These are phyloP conservation scores for Imbricaverruca yamaguchii DNA, from an alignment of 2,888 invertebrate genomes.

Conservation along the genomic window DNA sequence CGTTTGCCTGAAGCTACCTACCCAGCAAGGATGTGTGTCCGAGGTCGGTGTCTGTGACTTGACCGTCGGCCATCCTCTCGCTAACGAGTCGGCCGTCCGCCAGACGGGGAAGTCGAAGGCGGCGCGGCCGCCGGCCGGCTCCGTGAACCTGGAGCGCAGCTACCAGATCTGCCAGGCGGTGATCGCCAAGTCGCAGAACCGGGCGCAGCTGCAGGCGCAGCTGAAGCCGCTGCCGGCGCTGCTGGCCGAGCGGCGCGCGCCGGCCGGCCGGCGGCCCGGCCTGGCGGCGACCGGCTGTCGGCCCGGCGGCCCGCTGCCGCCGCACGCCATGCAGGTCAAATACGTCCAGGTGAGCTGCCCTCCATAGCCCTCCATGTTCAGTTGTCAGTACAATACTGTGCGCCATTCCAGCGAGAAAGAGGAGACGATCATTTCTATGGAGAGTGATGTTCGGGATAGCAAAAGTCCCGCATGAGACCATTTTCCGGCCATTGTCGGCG, in stretches of 20 bases:
- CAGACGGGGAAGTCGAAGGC: neutral
- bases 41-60: no score
- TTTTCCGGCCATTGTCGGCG: no score
- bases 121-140: constrained; percentile 50
- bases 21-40: no score
- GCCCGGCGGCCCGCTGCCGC: neutral
- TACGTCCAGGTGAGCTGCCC: neutral
- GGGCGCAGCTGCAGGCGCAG: constrained; percentile 32
- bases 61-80: no score
- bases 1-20: no score
- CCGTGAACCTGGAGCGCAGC: constrained; percentile 85
- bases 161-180: constrained; percentile 72
- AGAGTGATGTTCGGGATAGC: no score
- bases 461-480: no score
- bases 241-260: constrained; percentile 28
- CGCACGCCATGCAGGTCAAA: constrained; percentile 14
- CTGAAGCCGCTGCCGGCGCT: constrained; percentile 30
- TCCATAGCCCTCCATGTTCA: no score
- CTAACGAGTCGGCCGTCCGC: no score
- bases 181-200: constrained; percentile 45
- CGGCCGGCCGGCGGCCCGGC: constrained; percentile 16
- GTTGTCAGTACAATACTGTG: no score
- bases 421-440: no score
- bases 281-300: neutral
- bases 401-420: no score